Percentiles rank a stretch among this genome's conserved stretches.
Evolutionary conservation across 2,888 invertebrate genomes (phyloP).

Genomic region (Drosophila ustulata): DNA sequence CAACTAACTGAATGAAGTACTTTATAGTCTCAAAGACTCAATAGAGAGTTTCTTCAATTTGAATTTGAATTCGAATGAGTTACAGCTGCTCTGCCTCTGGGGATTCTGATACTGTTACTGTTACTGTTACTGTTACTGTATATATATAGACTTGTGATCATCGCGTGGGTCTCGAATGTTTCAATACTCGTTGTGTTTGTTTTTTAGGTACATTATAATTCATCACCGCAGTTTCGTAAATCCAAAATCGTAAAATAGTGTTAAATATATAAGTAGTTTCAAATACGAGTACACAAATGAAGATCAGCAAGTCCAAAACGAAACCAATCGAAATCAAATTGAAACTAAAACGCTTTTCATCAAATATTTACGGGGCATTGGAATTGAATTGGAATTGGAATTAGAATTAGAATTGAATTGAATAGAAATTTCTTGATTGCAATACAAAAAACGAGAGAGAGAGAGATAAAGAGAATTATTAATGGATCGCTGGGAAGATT

Average conservation of each 20-base stretch:
- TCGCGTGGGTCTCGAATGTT: constrained; percentile 40
- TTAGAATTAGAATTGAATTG: constrained; percentile 11
- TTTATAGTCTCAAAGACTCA: constrained; percentile 45
- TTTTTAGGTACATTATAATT: constrained; percentile 16
- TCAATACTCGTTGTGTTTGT: constrained; percentile 56
- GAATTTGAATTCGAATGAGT: constrained; percentile 22
- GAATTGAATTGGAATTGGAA: constrained; percentile 30
- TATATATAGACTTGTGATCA: constrained; percentile 23
- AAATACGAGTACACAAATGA: constrained; percentile 1
- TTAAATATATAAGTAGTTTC: constrained; percentile 4
- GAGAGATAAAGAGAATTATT: constrained; percentile 15
- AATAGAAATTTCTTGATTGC: constrained; percentile 43
- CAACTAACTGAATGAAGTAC: constrained; percentile 29
- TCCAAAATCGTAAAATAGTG: constrained; percentile 31
- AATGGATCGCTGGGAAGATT: constrained; percentile 51
- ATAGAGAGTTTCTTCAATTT: constrained; percentile 17
- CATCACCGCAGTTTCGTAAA: constrained; percentile 71
- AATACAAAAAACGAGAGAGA: constrained; percentile 37
- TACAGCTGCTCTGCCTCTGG: constrained; percentile 49
- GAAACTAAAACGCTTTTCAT: constrained; percentile 15
- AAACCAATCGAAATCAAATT: constrained; percentile 39
- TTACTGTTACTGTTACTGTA: no score
- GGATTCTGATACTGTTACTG: constrained; percentile 35
- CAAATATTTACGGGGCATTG: constrained; percentile 39
- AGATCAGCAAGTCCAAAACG: constrained; percentile 36